phyloP scores from a whole-genome alignment of 2,888 invertebrate genomes.

The Dusona sp. region DNA sequence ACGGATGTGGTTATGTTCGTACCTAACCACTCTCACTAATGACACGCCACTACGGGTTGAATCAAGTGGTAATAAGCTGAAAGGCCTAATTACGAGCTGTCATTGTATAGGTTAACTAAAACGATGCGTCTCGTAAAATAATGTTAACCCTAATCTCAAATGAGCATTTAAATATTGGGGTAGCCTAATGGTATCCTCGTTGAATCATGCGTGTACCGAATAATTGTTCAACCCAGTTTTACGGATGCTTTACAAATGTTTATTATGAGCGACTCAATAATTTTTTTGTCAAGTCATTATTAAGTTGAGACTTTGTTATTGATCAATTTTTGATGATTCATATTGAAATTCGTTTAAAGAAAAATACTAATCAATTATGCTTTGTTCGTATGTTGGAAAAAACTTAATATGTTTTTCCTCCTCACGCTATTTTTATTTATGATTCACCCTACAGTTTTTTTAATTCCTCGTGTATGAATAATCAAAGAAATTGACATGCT shows the following conservation, averaged over 20 bases:
- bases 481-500: background rate
- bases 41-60: slow-evolving; percentile 9
- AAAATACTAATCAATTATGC: too few relatives aligned
- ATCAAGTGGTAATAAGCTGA: slow-evolving; percentile 18
- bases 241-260: background rate
- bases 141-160: slow-evolving; percentile 9
- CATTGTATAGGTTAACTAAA: slow-evolving; percentile 8
- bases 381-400: too few relatives aligned
- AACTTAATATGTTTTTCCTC: background rate
- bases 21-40: slow-evolving; percentile 29
- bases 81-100: slow-evolving; percentile 10
- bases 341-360: background rate
- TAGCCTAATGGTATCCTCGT: slow-evolving; percentile 7
- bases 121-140: background rate
- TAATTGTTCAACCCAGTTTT: background rate
- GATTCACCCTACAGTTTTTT: background rate
- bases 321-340: too few relatives aligned
- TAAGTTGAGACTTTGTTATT: too few relatives aligned
- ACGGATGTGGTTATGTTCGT: slow-evolving; percentile 1
- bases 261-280: background rate
- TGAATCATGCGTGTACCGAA: background rate
- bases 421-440: background rate
- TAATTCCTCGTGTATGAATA: background rate
- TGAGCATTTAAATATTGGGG: slow-evolving; percentile 14
- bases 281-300: background rate